These are phyloP conservation scores for Hyposmocoma kahamanoa DNA, from an alignment of 1,140 invertebrate genomes.

Conservation along the genomic window DNA sequence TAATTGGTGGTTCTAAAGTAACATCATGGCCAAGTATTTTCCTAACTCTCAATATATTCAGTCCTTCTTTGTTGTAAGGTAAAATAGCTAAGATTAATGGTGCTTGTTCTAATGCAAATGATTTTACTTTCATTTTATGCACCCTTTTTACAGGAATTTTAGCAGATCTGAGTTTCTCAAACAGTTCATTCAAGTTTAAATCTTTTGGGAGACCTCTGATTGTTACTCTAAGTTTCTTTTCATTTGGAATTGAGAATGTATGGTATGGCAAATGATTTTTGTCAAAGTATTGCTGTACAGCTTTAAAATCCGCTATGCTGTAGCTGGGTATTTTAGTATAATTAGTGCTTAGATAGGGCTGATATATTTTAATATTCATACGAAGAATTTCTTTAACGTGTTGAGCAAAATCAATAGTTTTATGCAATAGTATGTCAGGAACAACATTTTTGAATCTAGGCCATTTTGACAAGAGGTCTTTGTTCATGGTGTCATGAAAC, in stretches of 20 bases:
- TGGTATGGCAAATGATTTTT: slow-evolving; percentile 40
- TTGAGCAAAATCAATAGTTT: slow-evolving; percentile 25
- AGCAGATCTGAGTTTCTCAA: slow-evolving; percentile 22
- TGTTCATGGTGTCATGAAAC: slow-evolving; percentile 5
- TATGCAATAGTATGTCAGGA: slow-evolving; percentile 42
- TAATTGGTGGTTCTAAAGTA: slow-evolving; percentile 26
- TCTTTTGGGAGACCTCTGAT: slow-evolving; percentile 33
- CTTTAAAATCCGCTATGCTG: slow-evolving; percentile 30
- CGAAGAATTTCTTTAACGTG: slow-evolving; percentile 28
- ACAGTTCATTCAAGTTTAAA: slow-evolving; percentile 26
- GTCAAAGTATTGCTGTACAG: slow-evolving; percentile 31
- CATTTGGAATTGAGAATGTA: slow-evolving; percentile 35
- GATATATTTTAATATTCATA: slow-evolving; percentile 29
- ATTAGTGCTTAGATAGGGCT: slow-evolving; percentile 16
- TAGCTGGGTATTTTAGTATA: slow-evolving; percentile 31
- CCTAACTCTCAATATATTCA: slow-evolving; percentile 26
- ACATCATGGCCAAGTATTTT: slow-evolving; percentile 30
- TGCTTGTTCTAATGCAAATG: slow-evolving; percentile 17
- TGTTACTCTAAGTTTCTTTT: slow-evolving; percentile 41
- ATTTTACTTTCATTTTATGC: slow-evolving; percentile 34
- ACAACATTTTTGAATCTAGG: slow-evolving; percentile 29
- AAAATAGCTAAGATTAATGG: slow-evolving; percentile 33
- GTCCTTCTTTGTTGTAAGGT: slow-evolving; percentile 26
- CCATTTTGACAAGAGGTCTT: slow-evolving; percentile 19
- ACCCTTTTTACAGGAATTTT: slow-evolving; percentile 35